Evolutionary conservation across 1,140 invertebrate species (phyloP).

Genomic region (Ptiloglossa arizonensis): DNA sequence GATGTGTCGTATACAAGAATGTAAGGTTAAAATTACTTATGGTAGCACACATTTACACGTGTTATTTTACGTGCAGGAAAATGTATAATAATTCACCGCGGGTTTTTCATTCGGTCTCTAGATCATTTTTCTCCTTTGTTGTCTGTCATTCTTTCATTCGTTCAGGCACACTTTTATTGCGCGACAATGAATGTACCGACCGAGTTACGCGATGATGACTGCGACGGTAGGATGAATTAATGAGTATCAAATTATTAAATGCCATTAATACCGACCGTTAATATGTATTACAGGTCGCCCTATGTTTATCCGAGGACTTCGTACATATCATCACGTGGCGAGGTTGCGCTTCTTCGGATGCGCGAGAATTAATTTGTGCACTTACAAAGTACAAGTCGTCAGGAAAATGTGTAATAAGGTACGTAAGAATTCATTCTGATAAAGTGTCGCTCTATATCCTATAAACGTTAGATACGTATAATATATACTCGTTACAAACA

Average conservation of each 20-base stretch:
- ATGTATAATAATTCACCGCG: neutral
- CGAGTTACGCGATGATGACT: constrained; percentile 17
- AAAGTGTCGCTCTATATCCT: constrained; percentile 25
- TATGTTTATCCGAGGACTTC: neutral
- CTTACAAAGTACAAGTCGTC: constrained; percentile 41
- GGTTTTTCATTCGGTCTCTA: neutral
- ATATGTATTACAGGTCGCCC: neutral
- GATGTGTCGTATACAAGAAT: neutral
- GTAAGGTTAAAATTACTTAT: constrained; percentile 1
- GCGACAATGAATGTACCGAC: constrained; percentile 9
- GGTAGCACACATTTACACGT: neutral
- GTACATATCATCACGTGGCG: neutral
- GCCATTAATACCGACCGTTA: constrained; percentile 8
- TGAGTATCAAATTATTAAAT: constrained; percentile 54
- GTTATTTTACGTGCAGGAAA: neutral
- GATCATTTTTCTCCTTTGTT: neutral
- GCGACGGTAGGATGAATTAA: constrained; percentile 37
- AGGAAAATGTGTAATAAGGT: constrained; percentile 15
- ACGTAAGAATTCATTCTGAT: constrained; percentile 10
- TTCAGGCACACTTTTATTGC: constrained; percentile 14
- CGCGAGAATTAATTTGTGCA: constrained; percentile 29
- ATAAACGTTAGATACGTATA: constrained; percentile 29
- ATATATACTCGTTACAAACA: constrained; percentile 31
- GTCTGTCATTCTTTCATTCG: neutral
- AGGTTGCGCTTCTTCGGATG: constrained; percentile 39